These are phyloP conservation scores for Apamea epomidion DNA, from an alignment of 2,888 invertebrate species.

Conservation along the genomic window DNA sequence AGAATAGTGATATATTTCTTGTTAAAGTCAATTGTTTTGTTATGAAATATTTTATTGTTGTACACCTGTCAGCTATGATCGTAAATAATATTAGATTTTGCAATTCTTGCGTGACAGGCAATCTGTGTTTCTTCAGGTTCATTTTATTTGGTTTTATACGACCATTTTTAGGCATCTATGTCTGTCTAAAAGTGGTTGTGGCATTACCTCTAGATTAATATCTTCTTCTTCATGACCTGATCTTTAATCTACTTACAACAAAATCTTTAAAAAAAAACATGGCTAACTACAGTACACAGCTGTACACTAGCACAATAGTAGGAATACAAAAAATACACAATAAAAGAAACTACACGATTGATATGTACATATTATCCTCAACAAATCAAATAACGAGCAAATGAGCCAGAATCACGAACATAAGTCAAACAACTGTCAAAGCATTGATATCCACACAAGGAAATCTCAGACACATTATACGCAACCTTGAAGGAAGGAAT, in stretches of 20 bases:
- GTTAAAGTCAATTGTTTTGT: not conserved
- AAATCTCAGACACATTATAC: conserved; percentile 27
- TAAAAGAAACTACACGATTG: not conserved
- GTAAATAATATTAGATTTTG: not conserved
- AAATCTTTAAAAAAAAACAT: not conserved
- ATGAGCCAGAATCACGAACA: conserved; percentile 34
- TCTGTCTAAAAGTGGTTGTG: no score
- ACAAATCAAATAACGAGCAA: conserved; percentile 34
- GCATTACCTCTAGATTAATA: not conserved
- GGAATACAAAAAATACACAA: not conserved
- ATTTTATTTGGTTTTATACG: not conserved
- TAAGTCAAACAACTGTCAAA: conserved; percentile 47
- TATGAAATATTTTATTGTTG: not conserved
- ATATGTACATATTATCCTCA: conserved; percentile 20
- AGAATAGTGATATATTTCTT: conserved; percentile 2
- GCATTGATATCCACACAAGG: conserved; percentile 43
- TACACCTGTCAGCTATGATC: not conserved
- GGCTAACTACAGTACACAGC: no score
- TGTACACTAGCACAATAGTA: not conserved
- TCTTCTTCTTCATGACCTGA: not conserved
- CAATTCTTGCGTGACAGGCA: not conserved
- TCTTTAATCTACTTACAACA: not conserved
- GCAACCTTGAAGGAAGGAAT: conserved; percentile 60
- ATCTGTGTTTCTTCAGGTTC: not conserved
- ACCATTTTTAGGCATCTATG: not conserved